Conservation (phyloP, 1,140 invertebrate species). For the Eupristina koningsbergeri region DNA sequence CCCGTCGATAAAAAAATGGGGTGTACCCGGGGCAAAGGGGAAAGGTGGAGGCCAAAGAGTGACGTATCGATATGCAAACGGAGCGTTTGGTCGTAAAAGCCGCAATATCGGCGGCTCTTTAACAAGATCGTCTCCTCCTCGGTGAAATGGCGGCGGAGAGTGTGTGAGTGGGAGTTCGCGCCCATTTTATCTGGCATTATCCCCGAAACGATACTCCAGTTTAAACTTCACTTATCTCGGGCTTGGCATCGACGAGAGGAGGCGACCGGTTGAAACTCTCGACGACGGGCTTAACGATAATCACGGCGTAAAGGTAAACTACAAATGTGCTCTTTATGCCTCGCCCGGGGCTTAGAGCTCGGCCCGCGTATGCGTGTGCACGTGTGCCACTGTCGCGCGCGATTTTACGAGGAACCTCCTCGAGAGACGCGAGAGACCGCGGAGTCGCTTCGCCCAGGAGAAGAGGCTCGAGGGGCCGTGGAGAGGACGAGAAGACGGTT, state of each 20-base stretch:
- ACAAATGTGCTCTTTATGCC: slow-evolving; percentile 57
- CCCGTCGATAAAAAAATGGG: neutral
- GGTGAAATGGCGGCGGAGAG: slow-evolving; percentile 46
- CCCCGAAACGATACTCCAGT: slow-evolving; percentile 62
- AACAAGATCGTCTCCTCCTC: slow-evolving; percentile 54
- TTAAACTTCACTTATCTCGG: slow-evolving; percentile 63
- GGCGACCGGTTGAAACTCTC: slow-evolving; percentile 58
- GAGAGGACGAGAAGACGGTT: slow-evolving; percentile 21
- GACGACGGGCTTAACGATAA: slow-evolving; percentile 53
- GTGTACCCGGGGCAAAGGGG: neutral
- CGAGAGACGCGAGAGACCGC: neutral
- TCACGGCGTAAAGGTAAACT: slow-evolving; percentile 63
- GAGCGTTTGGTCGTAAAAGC: slow-evolving; percentile 65
- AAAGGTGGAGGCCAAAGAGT: slow-evolving; percentile 20
- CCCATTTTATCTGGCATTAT: slow-evolving; percentile 65
- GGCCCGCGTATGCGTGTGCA: neutral
- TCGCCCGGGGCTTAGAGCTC: neutral
- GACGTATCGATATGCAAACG: slow-evolving; percentile 67
- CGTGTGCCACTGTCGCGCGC: slow-evolving; percentile 8
- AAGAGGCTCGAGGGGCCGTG: neutral
- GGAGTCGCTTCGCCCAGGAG: neutral
- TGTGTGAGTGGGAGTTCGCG: slow-evolving; percentile 28
- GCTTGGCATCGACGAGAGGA: slow-evolving; percentile 47
- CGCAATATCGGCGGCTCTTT: slow-evolving; percentile 61
- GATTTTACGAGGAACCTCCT: slow-evolving; percentile 34